Conservation (phyloP, 1,140 invertebrate genomes). For the Copidosoma floridanum region DNA sequence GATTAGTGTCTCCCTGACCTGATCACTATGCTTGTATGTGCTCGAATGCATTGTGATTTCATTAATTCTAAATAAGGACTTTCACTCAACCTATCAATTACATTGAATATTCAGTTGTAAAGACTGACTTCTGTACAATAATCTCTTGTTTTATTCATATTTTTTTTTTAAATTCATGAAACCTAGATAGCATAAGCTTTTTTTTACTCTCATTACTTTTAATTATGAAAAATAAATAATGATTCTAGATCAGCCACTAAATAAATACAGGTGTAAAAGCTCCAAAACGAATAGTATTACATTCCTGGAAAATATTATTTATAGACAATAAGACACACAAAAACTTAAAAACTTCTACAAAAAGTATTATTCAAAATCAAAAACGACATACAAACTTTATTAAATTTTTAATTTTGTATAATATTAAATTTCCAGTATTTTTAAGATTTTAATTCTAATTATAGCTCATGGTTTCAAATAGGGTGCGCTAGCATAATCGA, state of each 20-base stretch:
- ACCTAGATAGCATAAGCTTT: constrained; percentile 4
- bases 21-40: too few species aligned
- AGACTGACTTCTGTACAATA: neutral
- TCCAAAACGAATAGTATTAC: neutral
- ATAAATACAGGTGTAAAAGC: neutral
- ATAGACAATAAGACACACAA: neutral
- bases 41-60: too few species aligned
- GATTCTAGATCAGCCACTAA: neutral
- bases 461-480: too few species aligned
- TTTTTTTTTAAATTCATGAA: constrained; percentile 27
- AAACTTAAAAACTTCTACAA: neutral
- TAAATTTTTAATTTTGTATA: too few species aligned
- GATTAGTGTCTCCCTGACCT: too few species aligned
- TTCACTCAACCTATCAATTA: too few species aligned
- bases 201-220: neutral
- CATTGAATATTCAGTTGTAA: too few species aligned
- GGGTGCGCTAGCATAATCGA: too few species aligned
- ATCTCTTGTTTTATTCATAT: neutral
- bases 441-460: too few species aligned
- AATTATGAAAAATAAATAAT: neutral
- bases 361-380: neutral
- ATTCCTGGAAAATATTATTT: neutral
- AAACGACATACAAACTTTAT: too few species aligned
- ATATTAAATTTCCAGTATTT: too few species aligned
- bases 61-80: too few species aligned